Base-by-base conservation (phyloP, 1,140 invertebrate species). In the Scaptomyza hsui region DNA sequence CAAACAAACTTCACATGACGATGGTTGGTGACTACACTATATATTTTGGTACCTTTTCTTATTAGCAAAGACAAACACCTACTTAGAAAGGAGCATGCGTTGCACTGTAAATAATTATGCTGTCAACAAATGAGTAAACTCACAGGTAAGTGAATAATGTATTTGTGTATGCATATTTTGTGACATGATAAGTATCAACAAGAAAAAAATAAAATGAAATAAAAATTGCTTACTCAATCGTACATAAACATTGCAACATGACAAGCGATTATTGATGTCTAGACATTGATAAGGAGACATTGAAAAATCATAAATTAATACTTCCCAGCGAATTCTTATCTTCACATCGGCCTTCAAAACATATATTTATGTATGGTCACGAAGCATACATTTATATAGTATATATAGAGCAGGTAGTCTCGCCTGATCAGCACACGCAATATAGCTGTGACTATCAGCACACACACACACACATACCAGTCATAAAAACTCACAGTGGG, bases 371-470 rank as follows among this genome's bases (percentile, higher is more conserved):
- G 6, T 12, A 9, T 37, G 6, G 39, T 9, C 26, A 24, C 24
- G 9, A 1, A 29, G 6, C 35, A 9, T 45, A 6, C 4, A 6
- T 37, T 19, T 29, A 3, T 29, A 9, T n/a, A 52, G 13, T 29
- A 3, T 29, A 9, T n/a, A 52, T 35, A 63, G 18, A 15, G 24
- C 37, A 16, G 37, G 13, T 13, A 29, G 53, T 39, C 15, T 44
- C 39, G 64, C 35, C 60, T 53, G 39, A 63, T 63, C 60, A 29
- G 26, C 19, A 21, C 19, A 52, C 21, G 26, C 59, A 21, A 13
- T 16, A 18, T 47, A 55, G 52, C 24, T 26, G 9, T 6, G 44
- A 26, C 29, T 61, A 68, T 68, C 64, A 62, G 57, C 16, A 44
- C 42, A 18, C 41, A 42, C 53, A 42, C 21, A 42, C 13, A 13